Evolutionary conservation across 2,113 vertebrate genomes (phyloP), one percentile per base, ranked within the genome.

Genomic region (Taurulus bubalis): DNA sequence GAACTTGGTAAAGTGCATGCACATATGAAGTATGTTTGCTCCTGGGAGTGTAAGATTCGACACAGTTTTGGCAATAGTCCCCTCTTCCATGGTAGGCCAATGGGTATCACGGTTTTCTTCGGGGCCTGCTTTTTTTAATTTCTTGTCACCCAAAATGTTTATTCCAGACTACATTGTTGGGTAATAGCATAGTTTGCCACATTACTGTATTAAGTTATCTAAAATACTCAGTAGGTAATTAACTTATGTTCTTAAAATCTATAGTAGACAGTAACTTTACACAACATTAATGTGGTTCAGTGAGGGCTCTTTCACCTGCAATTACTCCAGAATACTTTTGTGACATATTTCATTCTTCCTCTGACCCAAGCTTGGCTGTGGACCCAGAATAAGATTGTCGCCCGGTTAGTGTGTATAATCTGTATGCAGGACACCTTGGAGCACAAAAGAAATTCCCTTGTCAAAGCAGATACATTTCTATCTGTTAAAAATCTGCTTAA

Each of bases 401-500:
- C 30, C 1, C 2, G 32, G 71, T 82, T 84, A 51, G 40, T 75
- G 53, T 71, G n/a, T 22, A 8, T 75, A 49, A 87, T 90, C 82
- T 87, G 88, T 81, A 92, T 90, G 86, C 86, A 79, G 82, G 82
- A 80, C 83, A 79, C 75, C 59, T 76, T n/a, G 2, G 24, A 80
- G 85, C 73, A 42, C 67, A 85, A 89, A 83, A 83, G 65, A 77
- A 84, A 90, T 59, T 67, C 71, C 84, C 80, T 80, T 84, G 84
- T 88, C 85, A 60, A 55, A 82, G 75, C 84, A 80, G 78, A 87
- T 85, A 79, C 82, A 85, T 84, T 89, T 85, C 78, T 86, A 74
- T 86, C 79, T 75, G 83, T 87, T 89, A 84, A 85, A n/a, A 89
- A 88, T 90, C 87, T 87, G 80, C 84, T 89, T 85, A 90, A 90